These are phyloP conservation scores for Thereuonema tuberculata DNA, from an alignment of 1,140 invertebrate genomes.

Conservation along the genomic window DNA sequence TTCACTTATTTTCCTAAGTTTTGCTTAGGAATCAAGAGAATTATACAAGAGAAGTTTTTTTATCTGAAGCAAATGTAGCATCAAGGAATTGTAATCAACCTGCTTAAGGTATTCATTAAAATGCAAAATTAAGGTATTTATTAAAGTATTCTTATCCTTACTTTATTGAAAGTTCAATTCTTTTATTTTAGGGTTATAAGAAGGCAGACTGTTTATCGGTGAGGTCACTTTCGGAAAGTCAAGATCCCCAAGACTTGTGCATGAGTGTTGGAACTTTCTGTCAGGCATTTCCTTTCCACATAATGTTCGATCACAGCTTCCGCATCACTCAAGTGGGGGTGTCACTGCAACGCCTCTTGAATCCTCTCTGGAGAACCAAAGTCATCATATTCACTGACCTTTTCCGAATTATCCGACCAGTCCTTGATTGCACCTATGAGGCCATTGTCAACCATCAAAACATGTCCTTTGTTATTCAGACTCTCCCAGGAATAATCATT, in stretches of 20 bases:
- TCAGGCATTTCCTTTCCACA: constrained; percentile 20
- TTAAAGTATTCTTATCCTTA: too few relatives aligned
- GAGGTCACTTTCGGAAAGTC: too few relatives aligned
- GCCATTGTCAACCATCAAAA: not conserved
- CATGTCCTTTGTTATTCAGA: not conserved
- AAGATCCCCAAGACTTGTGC: constrained; percentile 15
- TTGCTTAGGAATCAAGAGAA: too few relatives aligned
- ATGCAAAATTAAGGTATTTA: too few relatives aligned
- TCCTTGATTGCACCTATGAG: constrained; percentile 5
- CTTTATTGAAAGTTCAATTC: too few relatives aligned
- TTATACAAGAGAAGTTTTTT: too few relatives aligned
- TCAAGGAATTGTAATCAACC: too few relatives aligned
- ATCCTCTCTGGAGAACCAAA: not conserved
- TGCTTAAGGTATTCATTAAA: too few relatives aligned
- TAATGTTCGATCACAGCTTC: constrained; percentile 17
- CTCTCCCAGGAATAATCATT: not conserved
- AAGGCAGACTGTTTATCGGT: too few relatives aligned
- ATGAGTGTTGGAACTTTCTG: constrained; percentile 16
- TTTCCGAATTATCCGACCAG: constrained; percentile 12
- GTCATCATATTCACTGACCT: constrained; percentile 11
- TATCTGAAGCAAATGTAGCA: too few relatives aligned
- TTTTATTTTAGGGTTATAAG: too few relatives aligned
- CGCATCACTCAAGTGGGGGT: constrained; percentile 15
- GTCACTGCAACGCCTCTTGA: constrained; percentile 4
- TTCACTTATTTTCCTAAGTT: too few relatives aligned